Evolutionary conservation across 1,140 invertebrate species (phyloP), one percentile per base, ranked within the genome.

Genomic region (Hyposmocoma kahamanoa): DNA sequence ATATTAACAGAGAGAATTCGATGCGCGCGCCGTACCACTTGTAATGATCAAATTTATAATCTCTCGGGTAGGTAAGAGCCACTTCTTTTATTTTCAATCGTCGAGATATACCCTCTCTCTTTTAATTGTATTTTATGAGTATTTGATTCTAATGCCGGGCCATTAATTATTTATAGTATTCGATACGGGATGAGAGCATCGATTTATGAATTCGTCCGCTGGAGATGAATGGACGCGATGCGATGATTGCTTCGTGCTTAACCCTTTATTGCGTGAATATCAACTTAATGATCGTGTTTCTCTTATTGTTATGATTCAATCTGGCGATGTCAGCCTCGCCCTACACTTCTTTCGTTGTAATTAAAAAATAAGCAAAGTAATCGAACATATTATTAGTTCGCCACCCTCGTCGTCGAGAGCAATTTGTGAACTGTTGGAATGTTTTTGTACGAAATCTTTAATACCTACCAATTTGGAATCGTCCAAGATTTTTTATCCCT

Each of bases 101-200:
- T 53, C 64, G 69, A 76, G 64, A 80, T 78, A 74, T 75, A 67
- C 71, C 71, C 72, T 82, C 75, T 85, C 79, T 81, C 75, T 81
- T 81, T 83, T 85, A 85, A 84, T 84, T 84, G 81, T 84, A 84
- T 84, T 84, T 84, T 83, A 83, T 82, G 81, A 82, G 79, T 83
- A 83, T 83, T 83, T 82, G 81, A 85, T 85, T 85, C 79, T 85
- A 85, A 83, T 85, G 77, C 71, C 54, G 70, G 69, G 62, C 77
- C 75, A 84, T 84, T 84, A 83, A 81, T 84, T 84, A 84, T 83
- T 83, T 81, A 83, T 83, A 83, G 77, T 80, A 79, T 84, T 82
- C 81, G 77, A 78, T 81, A 81, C 68, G 73, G 76, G 73, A 77
- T 63, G 65, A 69, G 68, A 66, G 57, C 53, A 72, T 72, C 66